A percentile compares a stretch with the other conserved stretches of the same genome.
Evolutionary conservation across 1,140 invertebrate species (phyloP).

Genomic region (Phocides pigmalion): DNA sequence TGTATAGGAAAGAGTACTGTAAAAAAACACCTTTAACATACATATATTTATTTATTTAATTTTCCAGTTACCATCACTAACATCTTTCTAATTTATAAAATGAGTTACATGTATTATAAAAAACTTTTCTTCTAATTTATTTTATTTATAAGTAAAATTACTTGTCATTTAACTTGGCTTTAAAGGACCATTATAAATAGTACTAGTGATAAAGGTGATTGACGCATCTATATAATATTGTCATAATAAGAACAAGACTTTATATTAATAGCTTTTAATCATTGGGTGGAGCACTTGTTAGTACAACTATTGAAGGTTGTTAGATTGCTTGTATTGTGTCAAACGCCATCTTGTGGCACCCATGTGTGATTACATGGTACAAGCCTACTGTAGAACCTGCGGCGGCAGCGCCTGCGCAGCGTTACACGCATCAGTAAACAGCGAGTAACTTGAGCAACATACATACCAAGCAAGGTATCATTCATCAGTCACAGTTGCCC

Average conservation of each 20-base stretch:
- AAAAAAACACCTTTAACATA: too few species aligned
- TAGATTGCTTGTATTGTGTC: conserved; percentile 9
- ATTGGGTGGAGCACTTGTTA: not conserved
- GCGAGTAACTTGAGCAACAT: conserved; percentile 49
- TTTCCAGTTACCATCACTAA: too few species aligned
- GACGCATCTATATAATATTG: not conserved
- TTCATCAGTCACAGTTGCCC: conserved; percentile 66
- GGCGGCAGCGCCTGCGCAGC: conserved; percentile 46
- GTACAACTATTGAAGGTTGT: conserved; percentile 5
- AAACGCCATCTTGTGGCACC: conserved; percentile 54
- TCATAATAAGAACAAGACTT: conserved; percentile 1
- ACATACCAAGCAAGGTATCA: conserved; percentile 53
- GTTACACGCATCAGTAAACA: conserved; percentile 53
- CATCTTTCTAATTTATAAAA: too few species aligned
- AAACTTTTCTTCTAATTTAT: too few species aligned
- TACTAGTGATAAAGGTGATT: not conserved
- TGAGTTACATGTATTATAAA: too few species aligned
- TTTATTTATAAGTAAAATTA: too few species aligned
- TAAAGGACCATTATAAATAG: not conserved
- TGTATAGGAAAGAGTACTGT: too few species aligned
- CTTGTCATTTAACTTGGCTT: too few species aligned
- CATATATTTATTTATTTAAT: too few species aligned
- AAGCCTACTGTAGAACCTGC: conserved; percentile 45
- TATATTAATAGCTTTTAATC: not conserved
- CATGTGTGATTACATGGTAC: conserved; percentile 25